Evolutionary conservation across 2,797 vertebrate species (phyloP).

Genomic region (Sebastes flavidus): DNA sequence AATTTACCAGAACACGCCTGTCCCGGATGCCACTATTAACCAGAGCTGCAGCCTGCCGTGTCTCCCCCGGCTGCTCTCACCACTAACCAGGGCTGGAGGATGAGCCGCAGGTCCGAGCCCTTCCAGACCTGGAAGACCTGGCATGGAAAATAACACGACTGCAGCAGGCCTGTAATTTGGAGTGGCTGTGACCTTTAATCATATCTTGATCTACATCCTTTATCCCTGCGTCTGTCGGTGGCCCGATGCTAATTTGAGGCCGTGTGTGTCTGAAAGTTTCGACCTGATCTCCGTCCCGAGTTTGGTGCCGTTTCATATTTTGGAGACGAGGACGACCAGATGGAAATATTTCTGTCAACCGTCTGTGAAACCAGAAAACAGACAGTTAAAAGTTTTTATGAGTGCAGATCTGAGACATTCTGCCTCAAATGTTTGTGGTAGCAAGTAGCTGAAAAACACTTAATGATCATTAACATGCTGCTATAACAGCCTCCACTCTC

Average conservation of each 20-base stretch:
- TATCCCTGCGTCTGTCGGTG: conserved; percentile 14
- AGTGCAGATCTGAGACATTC: background rate
- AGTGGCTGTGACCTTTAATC: conserved; percentile 61
- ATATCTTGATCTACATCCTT: conserved; percentile 56
- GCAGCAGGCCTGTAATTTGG: conserved; percentile 57
- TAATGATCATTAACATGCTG: background rate
- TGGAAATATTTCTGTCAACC: background rate
- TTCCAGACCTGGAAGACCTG: conserved; percentile 25
- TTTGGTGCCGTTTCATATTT: conserved; percentile 16
- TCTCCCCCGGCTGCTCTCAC: conserved; percentile 24
- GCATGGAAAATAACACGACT: conserved; percentile 45
- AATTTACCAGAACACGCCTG: conserved; percentile 48
- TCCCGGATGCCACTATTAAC: conserved; percentile 44
- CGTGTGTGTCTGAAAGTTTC: conserved; percentile 15
- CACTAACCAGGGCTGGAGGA: conserved; percentile 45
- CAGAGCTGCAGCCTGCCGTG: conserved; percentile 32
- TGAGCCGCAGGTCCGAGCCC: conserved; percentile 41
- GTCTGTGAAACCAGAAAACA: conserved; percentile 7
- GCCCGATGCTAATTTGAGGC: conserved; percentile 55
- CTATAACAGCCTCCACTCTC: background rate
- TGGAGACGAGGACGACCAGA: conserved; percentile 6
- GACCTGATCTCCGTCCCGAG: background rate
- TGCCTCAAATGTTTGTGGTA: background rate
- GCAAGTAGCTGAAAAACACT: background rate
- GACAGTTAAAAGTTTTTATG: background rate